Evolutionary conservation across 2,888 invertebrate genomes (phyloP).

Genomic region (Epinotia bilunana): DNA sequence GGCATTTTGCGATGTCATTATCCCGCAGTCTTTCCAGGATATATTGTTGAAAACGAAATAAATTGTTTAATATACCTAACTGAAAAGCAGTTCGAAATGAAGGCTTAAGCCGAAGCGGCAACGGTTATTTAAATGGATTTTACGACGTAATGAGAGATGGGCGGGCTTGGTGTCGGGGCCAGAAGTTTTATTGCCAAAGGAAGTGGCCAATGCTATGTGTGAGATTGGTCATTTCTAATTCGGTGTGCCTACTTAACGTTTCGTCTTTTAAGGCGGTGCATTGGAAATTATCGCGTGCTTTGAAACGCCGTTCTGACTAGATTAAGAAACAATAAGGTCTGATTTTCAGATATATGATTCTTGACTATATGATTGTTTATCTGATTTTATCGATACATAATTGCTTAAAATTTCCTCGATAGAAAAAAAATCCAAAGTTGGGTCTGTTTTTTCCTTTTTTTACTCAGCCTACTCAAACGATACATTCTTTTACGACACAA

Average conservation of each 20-base stretch:
- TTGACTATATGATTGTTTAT: no score
- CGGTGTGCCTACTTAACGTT: not conserved
- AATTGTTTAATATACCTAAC: slow-evolving; percentile 44
- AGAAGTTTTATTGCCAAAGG: slow-evolving; percentile 66
- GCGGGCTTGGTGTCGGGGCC: slow-evolving; percentile 63
- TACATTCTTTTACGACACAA: no score
- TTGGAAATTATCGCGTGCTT: no score
- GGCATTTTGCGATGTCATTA: no score
- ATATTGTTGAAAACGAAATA: not conserved
- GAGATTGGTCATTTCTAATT: slow-evolving; percentile 44
- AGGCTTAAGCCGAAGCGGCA: slow-evolving; percentile 50
- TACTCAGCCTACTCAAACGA: no score
- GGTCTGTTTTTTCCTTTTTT: no score
- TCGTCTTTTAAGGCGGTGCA: not conserved
- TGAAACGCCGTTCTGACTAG: no score
- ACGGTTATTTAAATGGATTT: slow-evolving; percentile 58
- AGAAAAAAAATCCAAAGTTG: no score
- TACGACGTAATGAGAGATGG: slow-evolving; percentile 68
- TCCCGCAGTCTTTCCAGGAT: not conserved
- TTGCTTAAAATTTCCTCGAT: no score
- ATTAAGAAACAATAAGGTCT: no score
- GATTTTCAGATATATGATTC: no score
- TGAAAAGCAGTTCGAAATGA: slow-evolving; percentile 57
- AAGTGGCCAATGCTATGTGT: slow-evolving; percentile 45
- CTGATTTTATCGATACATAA: no score